phyloP scores from a whole-genome alignment of 2,797 vertebrate genomes.

The Avahi laniger region DNA sequence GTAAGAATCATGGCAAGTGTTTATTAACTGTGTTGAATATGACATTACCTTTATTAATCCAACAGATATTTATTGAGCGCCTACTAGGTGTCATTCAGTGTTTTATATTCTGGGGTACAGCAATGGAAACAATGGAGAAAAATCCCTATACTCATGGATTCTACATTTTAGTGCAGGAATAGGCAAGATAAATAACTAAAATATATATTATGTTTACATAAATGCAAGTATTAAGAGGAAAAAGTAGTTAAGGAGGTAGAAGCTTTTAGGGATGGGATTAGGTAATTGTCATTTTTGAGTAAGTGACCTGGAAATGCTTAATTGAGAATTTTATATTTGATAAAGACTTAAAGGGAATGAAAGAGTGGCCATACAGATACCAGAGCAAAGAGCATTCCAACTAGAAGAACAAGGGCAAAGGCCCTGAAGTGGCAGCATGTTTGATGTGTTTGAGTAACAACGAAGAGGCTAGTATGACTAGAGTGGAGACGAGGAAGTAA shows the following conservation, averaged over 20 bases:
- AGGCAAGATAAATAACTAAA: not conserved
- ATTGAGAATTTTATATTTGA: not conserved
- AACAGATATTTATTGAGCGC: not conserved
- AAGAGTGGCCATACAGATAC: not conserved
- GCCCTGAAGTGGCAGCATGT: not conserved
- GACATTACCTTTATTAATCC: slow-evolving; percentile 6
- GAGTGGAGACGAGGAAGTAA: not conserved
- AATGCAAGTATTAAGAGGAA: not conserved
- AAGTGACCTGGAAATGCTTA: not conserved
- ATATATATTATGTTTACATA: not conserved
- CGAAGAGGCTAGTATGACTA: not conserved
- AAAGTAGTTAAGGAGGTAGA: not conserved
- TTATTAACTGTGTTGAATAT: slow-evolving; percentile 34
- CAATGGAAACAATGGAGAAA: not conserved
- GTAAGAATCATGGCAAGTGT: not conserved
- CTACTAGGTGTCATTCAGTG: not conserved
- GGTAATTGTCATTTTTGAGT: not conserved
- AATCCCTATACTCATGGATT: not conserved
- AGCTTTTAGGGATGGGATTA: not conserved
- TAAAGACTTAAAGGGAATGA: not conserved
- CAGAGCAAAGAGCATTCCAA: not conserved
- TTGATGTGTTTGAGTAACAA: not conserved
- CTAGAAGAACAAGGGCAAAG: not conserved
- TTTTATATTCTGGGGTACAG: not conserved
- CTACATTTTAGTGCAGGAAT: slow-evolving; percentile 1